Evolutionary conservation across 2,888 invertebrate species (phyloP).

Genomic region (Leucania comma): DNA sequence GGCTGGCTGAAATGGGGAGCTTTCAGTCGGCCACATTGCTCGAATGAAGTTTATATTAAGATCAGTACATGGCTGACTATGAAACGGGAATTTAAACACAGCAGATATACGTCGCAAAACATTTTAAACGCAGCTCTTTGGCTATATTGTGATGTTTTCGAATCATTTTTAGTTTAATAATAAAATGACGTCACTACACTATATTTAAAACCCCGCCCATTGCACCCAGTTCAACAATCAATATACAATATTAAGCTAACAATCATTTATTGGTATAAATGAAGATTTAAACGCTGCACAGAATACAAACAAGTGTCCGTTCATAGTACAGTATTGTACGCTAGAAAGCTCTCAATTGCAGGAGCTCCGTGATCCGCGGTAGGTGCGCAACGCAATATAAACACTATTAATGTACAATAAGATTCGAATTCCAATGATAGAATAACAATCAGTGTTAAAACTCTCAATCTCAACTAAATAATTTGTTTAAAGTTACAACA

Average conservation of each 20-base stretch:
- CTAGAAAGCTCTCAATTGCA: constrained; percentile 49
- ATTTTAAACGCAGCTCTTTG: constrained; percentile 32
- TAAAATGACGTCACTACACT: constrained; percentile 18
- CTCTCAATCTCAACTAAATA: constrained; percentile 30
- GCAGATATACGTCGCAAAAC: not conserved
- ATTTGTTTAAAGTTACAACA: constrained; percentile 36
- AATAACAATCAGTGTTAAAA: constrained; percentile 44
- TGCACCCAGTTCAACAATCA: constrained; percentile 49
- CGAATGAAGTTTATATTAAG: constrained; percentile 53
- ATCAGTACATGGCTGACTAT: constrained; percentile 49
- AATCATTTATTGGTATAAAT: constrained; percentile 63
- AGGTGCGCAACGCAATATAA: constrained; percentile 53
- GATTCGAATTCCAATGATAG: constrained; percentile 43
- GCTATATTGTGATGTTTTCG: constrained; percentile 44
- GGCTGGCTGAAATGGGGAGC: constrained; percentile 35
- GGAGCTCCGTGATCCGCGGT: constrained; percentile 50
- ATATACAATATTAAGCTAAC: constrained; percentile 67
- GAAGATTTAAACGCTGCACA: constrained; percentile 55
- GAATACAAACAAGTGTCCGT: constrained; percentile 47
- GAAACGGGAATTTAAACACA: constrained; percentile 31
- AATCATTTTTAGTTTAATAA: constrained; percentile 6
- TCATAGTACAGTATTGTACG: constrained; percentile 30
- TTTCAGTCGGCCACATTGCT: constrained; percentile 49
- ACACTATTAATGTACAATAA: constrained; percentile 56
- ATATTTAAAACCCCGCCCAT: constrained; percentile 36